phyloP scores from a whole-genome alignment of 2,113 vertebrate species.

The Amia ocellicauda region DNA sequence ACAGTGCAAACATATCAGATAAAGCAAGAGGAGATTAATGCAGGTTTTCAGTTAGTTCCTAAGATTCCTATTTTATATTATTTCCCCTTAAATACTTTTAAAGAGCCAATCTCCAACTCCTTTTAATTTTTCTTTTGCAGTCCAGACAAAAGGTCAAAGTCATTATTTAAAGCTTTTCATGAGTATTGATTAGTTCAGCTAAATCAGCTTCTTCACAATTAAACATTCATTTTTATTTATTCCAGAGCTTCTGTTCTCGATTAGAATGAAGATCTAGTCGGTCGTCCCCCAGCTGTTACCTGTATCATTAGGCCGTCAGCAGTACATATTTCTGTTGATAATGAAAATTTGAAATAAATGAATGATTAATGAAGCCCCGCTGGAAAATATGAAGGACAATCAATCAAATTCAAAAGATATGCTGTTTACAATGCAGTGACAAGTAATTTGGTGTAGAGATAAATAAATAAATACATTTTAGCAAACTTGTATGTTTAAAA shows the following conservation, averaged over 20 bases:
- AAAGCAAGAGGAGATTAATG: too few relatives aligned
- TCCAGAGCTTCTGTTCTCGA: conserved; percentile 11
- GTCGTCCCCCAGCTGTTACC: conserved; percentile 16
- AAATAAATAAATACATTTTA: not conserved
- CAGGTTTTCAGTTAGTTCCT: too few relatives aligned
- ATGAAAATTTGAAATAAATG: conserved; percentile 24
- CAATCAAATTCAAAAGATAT: conserved; percentile 23
- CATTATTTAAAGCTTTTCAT: not conserved
- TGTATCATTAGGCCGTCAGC: conserved; percentile 9
- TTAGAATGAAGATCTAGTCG: conserved; percentile 17
- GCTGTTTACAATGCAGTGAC: not conserved
- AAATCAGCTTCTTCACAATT: not conserved
- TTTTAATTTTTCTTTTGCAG: not conserved
- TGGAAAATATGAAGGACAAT: conserved; percentile 9
- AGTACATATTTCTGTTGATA: conserved; percentile 11
- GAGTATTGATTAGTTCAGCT: not conserved
- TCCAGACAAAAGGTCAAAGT: conserved; percentile 5
- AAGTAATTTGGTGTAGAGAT: conserved; percentile 8
- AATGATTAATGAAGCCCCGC: conserved; percentile 18
- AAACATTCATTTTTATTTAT: not conserved
- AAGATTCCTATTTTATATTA: too few relatives aligned
- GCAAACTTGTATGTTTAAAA: too few relatives aligned
- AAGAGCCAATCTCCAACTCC: too few relatives aligned
- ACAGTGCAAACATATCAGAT: too few relatives aligned
- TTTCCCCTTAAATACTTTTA: too few relatives aligned